These are phyloP conservation scores for Etheostoma nigrum DNA, from an alignment of 2,797 vertebrate species.

Conservation along the genomic window DNA sequence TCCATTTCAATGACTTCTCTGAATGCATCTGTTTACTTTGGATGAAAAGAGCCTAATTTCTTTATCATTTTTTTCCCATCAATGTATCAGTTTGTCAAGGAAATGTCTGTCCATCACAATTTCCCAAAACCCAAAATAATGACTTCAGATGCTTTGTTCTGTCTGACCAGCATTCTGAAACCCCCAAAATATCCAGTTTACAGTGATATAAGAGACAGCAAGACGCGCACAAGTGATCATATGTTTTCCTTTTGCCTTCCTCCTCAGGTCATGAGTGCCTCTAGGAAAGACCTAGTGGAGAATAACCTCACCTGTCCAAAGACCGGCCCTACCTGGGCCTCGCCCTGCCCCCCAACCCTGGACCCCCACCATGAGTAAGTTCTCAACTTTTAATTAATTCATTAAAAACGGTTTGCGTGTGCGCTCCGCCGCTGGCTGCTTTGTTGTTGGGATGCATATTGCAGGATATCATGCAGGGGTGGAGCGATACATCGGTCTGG, in stretches of 20 bases:
- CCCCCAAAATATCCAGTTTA: neutral
- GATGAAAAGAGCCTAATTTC: neutral
- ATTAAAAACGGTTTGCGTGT: no score
- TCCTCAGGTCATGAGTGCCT: slow-evolving; percentile 87
- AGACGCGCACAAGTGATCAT: neutral
- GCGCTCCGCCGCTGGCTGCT: neutral
- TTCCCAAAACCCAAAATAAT: no score
- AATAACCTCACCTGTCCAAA: slow-evolving; percentile 81
- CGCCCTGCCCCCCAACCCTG: slow-evolving; percentile 53
- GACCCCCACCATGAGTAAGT: slow-evolving; percentile 86
- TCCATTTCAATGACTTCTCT: neutral
- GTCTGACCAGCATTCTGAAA: neutral
- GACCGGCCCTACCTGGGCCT: slow-evolving; percentile 68
- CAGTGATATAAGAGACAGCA: no score
- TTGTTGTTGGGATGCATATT: neutral
- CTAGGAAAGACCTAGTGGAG: slow-evolving; percentile 80
- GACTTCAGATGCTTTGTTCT: neutral
- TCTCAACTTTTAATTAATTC: neutral
- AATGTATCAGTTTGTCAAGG: neutral
- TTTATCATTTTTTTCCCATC: neutral
- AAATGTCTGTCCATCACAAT: neutral
- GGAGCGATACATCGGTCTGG: no score
- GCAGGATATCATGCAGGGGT: neutral
- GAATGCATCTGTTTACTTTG: neutral
- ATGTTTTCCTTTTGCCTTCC: neutral